Percentiles rank a stretch among this genome's conserved stretches.
phyloP scores from a whole-genome alignment of 1,140 invertebrate genomes.

The Mylabris phalerata region DNA sequence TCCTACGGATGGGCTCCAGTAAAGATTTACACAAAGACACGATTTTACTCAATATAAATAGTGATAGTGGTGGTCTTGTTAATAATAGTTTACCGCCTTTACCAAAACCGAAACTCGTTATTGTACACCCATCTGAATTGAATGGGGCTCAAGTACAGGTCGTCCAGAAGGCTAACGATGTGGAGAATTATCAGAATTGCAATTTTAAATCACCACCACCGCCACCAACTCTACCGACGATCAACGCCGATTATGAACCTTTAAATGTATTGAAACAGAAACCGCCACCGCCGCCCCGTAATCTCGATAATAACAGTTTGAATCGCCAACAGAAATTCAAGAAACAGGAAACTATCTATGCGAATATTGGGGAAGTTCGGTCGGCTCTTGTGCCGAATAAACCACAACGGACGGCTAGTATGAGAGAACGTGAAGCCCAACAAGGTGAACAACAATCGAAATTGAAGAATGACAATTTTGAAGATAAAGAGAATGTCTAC shows the following conservation, averaged over 20 bases:
- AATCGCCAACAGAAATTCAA: conserved; percentile 36
- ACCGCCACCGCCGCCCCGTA: conserved; percentile 54
- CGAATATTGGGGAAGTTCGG: conserved; percentile 72
- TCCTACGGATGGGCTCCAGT: conserved; percentile 66
- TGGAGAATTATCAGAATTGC: conserved; percentile 41
- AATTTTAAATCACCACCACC: conserved; percentile 43
- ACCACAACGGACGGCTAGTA: conserved; percentile 73
- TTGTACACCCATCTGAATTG: conserved; percentile 80
- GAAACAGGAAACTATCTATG: conserved; percentile 68
- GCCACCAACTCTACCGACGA: conserved; percentile 36
- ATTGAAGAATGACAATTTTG: conserved; percentile 28
- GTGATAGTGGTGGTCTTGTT: no score
- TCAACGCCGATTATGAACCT: conserved; percentile 35
- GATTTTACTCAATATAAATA: background rate
- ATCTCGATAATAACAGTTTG: conserved; percentile 32
- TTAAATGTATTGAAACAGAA: conserved; percentile 25
- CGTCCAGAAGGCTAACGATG: conserved; percentile 44
- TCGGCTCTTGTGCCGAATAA: conserved; percentile 68
- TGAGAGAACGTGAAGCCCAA: conserved; percentile 63
- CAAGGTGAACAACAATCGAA: conserved; percentile 46
- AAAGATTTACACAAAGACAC: conserved; percentile 51
- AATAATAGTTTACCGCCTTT: conserved; percentile 1
- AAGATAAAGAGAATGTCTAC: conserved; percentile 53
- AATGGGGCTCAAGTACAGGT: conserved; percentile 72
- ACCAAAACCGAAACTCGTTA: conserved; percentile 67